Base-by-base conservation (phyloP, 2,888 invertebrate genomes). In the Protodeltote pygarga region DNA sequence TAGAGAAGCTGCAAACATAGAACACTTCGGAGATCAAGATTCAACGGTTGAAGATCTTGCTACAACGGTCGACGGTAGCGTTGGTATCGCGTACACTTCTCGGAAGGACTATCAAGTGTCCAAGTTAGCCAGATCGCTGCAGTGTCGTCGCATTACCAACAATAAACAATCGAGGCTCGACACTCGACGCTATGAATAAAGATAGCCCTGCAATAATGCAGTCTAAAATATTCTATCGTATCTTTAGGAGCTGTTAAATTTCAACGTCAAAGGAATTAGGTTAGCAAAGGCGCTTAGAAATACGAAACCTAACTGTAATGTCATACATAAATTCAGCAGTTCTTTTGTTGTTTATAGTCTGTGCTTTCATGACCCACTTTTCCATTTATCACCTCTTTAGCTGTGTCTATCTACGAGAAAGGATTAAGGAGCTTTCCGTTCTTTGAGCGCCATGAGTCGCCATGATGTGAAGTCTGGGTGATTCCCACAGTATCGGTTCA, bases 31-130 rank as follows among this genome's bases (percentile, higher is more conserved):
- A 19, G 20, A 23, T 2, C 8, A 17, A 25, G 5, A 19, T 24
- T 11, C 13, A 11, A 10, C 13, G 3, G 6, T 11, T 14, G 11
- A 1, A 35, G 45, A n/a, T 29, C 34, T 23, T n/a, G 20, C 4
- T 40, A 27, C 13, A 37, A 14, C 44, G 40, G 40, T 24, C 28
- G 28, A 29, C 33, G 29, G 21, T 17, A 24, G 24, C n/a, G n/a
- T 34, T 40, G 37, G 31, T 60, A 62, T 63, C 54, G 34, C 40
- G 21, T 28, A 40, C 27, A 37, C 35, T 73, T 64, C 68, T 63
- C 38, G 50, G 63, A 65, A 65, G 25, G 17, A 41, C 48, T 57
- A 65, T 63, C 66, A 46, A 55, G 53, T 73, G 42, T 57, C 61
- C 39, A 32, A 39, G 49, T 28, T 35, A 34, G 28, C 24, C 34